These are phyloP conservation scores for Eumacrocentrus americanus DNA, from an alignment of 2,888 invertebrate species.

Conservation along the genomic window DNA sequence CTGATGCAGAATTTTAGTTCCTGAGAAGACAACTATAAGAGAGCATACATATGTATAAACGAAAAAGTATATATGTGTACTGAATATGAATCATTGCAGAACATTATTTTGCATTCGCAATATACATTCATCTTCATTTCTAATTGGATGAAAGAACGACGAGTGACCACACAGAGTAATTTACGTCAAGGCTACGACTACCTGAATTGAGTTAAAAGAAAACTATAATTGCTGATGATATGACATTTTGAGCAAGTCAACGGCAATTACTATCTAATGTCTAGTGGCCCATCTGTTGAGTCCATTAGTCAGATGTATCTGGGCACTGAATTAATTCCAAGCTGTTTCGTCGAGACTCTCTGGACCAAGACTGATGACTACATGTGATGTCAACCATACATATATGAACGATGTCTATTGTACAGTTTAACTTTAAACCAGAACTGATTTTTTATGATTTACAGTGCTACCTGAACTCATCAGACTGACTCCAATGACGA, in stretches of 20 bases:
- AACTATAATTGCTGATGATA: no score
- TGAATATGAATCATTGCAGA: conserved; percentile 1
- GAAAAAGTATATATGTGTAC: no score
- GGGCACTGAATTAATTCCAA: not conserved
- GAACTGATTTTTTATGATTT: not conserved
- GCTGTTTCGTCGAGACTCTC: not conserved
- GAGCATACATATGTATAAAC: not conserved
- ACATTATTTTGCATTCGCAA: conserved; percentile 3
- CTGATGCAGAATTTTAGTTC: not conserved
- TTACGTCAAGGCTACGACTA: not conserved
- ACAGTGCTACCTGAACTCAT: not conserved
- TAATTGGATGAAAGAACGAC: conserved; percentile 1
- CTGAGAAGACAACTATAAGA: not conserved
- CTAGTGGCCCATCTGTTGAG: not conserved
- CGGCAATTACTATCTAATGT: not conserved
- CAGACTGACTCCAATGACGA: not conserved
- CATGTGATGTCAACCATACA: not conserved
- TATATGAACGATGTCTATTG: not conserved
- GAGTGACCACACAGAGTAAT: conserved; percentile 10
- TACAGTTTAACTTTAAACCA: not conserved
- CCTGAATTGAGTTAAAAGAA: not conserved
- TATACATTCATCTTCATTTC: conserved; percentile 7
- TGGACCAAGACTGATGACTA: not conserved
- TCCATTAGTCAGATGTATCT: not conserved
- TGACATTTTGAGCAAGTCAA: not conserved